Evolutionary conservation across 2,113 vertebrate genomes (phyloP).

Genomic region (Lontra canadensis): DNA sequence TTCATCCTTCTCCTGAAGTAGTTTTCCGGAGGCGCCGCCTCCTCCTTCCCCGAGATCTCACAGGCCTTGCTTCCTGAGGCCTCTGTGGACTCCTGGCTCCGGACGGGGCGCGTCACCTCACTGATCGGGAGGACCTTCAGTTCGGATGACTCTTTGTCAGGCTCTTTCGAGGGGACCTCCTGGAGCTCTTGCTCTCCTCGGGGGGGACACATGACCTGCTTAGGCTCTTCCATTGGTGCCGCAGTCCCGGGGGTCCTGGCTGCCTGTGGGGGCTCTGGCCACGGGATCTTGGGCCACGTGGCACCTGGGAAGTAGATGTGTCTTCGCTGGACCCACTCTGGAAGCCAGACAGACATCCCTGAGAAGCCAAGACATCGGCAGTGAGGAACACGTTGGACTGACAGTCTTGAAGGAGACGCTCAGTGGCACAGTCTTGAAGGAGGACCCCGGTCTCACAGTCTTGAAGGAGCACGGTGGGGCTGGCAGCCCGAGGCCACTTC

Average conservation of each 20-base stretch:
- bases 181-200: rapidly evolving
- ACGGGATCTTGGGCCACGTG: rapidly evolving
- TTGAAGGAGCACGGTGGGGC: neutral
- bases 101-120: rapidly evolving
- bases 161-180: rapidly evolving
- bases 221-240: rapidly evolving
- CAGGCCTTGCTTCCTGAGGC: rapidly evolving
- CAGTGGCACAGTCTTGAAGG: neutral
- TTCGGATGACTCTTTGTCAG: rapidly evolving
- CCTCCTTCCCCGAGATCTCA: no score
- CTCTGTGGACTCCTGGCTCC: no score
- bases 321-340: rapidly evolving
- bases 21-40: rapidly evolving
- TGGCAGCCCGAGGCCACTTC: no score
- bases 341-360: rapidly evolving
- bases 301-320: no score
- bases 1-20: rapidly evolving
- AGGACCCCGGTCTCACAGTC: neutral
- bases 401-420: neutral
- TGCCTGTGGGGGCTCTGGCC: no score
- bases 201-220: rapidly evolving
- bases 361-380: neutral
- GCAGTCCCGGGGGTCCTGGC: rapidly evolving
- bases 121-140: rapidly evolving
- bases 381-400: neutral